phyloP scores from a whole-genome alignment of 2,113 vertebrate species.

The Pedionomus torquatus region DNA sequence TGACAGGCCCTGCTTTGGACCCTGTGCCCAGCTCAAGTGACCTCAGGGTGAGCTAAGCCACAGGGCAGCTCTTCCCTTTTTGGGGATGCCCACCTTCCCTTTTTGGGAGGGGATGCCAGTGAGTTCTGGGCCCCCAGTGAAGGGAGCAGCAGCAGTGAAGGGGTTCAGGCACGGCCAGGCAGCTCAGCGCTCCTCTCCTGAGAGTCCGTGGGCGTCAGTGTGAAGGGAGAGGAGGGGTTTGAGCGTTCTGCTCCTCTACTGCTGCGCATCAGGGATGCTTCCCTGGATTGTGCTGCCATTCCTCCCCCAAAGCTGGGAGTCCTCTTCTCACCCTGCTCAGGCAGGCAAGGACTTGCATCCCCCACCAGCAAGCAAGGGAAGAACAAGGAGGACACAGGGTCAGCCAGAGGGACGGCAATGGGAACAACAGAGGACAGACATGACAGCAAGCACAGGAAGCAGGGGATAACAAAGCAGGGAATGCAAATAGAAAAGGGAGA shows the following conservation, averaged over 20 bases:
- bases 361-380: neutral
- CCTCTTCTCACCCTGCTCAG: neutral
- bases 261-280: neutral
- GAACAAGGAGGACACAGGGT: neutral
- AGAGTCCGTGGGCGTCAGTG: neutral
- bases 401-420: accelerated
- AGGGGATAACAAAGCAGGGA: neutral
- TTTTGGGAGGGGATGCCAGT: accelerated
- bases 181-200: neutral
- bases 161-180: neutral
- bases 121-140: accelerated
- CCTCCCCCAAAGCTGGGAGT: neutral
- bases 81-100: neutral
- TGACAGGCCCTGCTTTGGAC: accelerated
- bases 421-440: neutral
- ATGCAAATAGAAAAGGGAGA: neutral
- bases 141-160: neutral
- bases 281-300: neutral
- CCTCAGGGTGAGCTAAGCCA: neutral
- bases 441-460: neutral
- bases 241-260: neutral
- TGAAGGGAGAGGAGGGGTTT: neutral
- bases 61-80: neutral
- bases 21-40: neutral
- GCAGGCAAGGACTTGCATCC: neutral